phyloP scores from a whole-genome alignment of 2,797 vertebrate species.

The Tragelaphus oryx region DNA sequence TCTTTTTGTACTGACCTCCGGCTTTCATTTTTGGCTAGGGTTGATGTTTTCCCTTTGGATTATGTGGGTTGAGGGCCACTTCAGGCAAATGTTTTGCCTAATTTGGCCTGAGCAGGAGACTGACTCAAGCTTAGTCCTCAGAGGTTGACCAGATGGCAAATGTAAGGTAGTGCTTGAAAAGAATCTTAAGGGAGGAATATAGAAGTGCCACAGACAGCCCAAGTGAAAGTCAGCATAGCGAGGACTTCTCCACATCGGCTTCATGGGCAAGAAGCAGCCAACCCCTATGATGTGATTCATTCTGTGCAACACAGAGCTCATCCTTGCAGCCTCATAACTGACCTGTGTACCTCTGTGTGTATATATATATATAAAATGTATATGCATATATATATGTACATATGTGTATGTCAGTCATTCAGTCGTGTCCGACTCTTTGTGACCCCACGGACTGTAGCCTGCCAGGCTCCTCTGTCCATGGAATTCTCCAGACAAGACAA shows the following conservation, averaged over 20 bases:
- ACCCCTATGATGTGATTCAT: background rate
- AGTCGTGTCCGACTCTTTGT: background rate
- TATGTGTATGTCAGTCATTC: background rate
- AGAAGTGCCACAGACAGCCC: background rate
- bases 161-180: background rate
- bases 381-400: background rate
- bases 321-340: background rate
- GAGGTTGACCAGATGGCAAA: background rate
- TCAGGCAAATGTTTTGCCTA: background rate
- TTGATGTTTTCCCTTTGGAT: background rate
- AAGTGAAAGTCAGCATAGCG: background rate
- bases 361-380: background rate
- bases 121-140: background rate
- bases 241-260: too few species aligned
- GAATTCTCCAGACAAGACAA: background rate
- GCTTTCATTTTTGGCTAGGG: background rate
- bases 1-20: background rate
- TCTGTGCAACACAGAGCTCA: background rate
- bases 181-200: background rate
- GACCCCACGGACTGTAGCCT: background rate
- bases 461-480: background rate
- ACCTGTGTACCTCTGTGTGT: background rate
- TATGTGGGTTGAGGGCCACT: background rate
- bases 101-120: background rate
- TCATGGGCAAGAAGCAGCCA: background rate